A percentile compares a stretch with the other conserved stretches of the same genome.
These are phyloP conservation scores for Oasisia sp. DNA, from an alignment of 2,888 invertebrate species.

Conservation along the genomic window DNA sequence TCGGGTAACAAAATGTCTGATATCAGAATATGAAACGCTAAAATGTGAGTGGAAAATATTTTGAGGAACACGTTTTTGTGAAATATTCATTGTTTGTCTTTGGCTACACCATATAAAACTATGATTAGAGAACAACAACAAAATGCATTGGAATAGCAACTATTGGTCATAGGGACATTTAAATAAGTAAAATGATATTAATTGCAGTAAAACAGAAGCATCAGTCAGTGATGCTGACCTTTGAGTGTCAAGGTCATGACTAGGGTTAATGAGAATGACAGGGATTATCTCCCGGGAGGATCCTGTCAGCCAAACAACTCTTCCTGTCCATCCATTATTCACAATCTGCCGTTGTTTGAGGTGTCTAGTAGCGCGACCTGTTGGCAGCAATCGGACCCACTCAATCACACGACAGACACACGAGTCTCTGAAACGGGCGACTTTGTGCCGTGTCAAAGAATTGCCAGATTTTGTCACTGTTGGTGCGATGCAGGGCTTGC, in stretches of 20 bases:
- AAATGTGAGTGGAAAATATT: neutral
- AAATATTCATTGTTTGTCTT: neutral
- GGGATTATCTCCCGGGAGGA: neutral
- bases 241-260: neutral
- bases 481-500: neutral
- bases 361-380: conserved; percentile 1
- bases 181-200: neutral
- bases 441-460: neutral
- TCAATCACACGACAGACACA: neutral
- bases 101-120: too few species aligned
- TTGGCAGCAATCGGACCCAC: neutral
- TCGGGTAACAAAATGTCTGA: neutral
- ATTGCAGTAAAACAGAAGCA: neutral
- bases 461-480: neutral
- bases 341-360: neutral
- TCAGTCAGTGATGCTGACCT: neutral
- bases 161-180: neutral
- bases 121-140: neutral
- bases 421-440: neutral
- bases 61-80: neutral
- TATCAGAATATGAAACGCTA: neutral
- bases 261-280: neutral
- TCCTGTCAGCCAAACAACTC: neutral
- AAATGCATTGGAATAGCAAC: neutral
- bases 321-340: neutral